Base-by-base conservation (phyloP, 1,140 invertebrate species). In the Aculops lycopersici region DNA sequence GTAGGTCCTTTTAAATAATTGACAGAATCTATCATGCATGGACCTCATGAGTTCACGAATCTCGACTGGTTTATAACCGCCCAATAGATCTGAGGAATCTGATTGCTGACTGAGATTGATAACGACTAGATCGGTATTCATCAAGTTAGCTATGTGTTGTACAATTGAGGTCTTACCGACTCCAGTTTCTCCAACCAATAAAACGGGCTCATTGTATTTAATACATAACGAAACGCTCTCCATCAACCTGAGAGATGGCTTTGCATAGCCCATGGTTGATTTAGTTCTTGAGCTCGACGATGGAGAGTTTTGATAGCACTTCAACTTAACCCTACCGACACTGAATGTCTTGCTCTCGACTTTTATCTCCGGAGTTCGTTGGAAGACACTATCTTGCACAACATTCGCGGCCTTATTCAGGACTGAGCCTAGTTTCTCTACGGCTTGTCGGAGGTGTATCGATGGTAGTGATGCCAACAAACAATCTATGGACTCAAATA, bases 101-200 rank as follows among this genome's bases (percentile, higher is more conserved):
- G 79, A 92, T 56, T 98, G 88, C 55, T 97, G 88, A 55, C 92
- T 97, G 74, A 99, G 79, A 56, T 99, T 99, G n/a, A 99, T 76
- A 0, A 95, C 84, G 35, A 77, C 63, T 13, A 98, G 59, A 52
- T 73, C 75, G 46, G 80, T 51, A 48, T 46, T 44, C 0, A 74
- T 70, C 45, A 72, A 68, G 45, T 71, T 64, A 0, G 88, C 80
- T 16, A 98, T 58, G 55, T 77, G 83, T 54, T 97, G 90, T 20
- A 98, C 66, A 0, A 74, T 70, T n/a, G 79, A 79, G 0, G 92
- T 98, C 63, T 98, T 98, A 12, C 92, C 90, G 13, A 81, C 86
- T 36, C 90, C 92, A 1, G 90, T 98, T 61, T 98, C 92, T 37
- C 92, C 92, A 1, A 94, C 83, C 4, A 98, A 58, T 5, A 98